Conservation (phyloP, 2,797 vertebrate genomes). For the Pterois miles region DNA sequence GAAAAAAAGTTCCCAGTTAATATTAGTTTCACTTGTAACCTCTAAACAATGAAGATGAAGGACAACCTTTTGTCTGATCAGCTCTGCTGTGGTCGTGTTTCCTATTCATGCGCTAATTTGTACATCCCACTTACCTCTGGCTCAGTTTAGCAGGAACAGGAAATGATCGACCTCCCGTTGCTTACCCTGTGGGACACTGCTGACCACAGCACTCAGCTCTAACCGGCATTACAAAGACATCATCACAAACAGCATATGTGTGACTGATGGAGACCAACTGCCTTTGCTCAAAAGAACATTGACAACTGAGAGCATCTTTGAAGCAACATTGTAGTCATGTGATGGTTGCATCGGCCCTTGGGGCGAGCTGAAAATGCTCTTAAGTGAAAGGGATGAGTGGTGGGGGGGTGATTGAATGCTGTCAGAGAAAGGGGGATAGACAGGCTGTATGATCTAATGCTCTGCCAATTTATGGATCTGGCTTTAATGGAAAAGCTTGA, state of each 20-base stretch:
- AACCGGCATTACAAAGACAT: constrained; percentile 73
- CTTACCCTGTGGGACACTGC: constrained; percentile 72
- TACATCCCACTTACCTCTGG: constrained; percentile 68
- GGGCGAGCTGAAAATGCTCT: constrained; percentile 51
- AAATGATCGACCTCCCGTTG: constrained; percentile 73
- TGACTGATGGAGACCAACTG: constrained; percentile 77
- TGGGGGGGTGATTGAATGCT: constrained; percentile 48
- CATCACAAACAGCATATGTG: constrained; percentile 77
- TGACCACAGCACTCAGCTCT: constrained; percentile 73
- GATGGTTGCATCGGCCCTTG: constrained; percentile 37
- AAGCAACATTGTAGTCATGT: constrained; percentile 46
- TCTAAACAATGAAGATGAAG: constrained; percentile 60
- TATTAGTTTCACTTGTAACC: constrained; percentile 59
- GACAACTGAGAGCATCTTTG: constrained; percentile 58
- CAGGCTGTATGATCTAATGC: constrained; percentile 48
- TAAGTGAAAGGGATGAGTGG: constrained; percentile 64
- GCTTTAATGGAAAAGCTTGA: constrained; percentile 57
- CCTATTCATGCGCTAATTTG: constrained; percentile 81
- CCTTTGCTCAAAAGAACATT: constrained; percentile 56
- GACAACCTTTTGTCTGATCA: constrained; percentile 62
- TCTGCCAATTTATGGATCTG: constrained; percentile 65
- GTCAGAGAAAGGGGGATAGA: constrained; percentile 42
- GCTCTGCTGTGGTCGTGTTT: constrained; percentile 65
- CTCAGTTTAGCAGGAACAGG: constrained; percentile 69
- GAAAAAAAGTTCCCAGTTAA: constrained; percentile 46